These are phyloP conservation scores for Serranochromis macrocephalus DNA, from an alignment of 2,113 vertebrate species.

Conservation along the genomic window DNA sequence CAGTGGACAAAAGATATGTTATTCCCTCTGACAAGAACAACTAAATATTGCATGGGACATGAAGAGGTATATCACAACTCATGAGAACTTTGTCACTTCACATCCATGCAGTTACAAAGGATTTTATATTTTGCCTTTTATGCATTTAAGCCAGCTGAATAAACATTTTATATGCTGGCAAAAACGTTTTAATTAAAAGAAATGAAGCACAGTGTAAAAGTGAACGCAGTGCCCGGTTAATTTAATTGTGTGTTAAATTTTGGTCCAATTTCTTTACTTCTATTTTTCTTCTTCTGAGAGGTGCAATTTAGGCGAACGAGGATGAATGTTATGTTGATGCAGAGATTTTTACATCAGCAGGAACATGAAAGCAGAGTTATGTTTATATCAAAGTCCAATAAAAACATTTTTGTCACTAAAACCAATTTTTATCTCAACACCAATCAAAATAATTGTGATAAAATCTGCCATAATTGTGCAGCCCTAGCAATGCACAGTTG, in stretches of 20 bases:
- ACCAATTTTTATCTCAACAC: background rate
- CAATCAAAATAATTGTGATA: background rate
- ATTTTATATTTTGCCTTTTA: background rate
- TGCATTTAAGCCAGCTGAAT: background rate
- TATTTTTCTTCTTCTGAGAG: background rate
- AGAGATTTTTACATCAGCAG: background rate
- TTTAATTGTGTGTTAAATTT: background rate
- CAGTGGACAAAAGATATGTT: background rate
- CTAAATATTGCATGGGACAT: background rate
- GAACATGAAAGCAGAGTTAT: background rate
- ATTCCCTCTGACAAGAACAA: background rate
- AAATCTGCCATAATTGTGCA: background rate
- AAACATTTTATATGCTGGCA: background rate
- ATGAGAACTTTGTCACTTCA: background rate
- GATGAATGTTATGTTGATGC: background rate
- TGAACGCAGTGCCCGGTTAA: fast-evolving
- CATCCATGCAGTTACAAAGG: background rate
- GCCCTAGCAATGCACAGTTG: background rate
- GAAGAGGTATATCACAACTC: background rate
- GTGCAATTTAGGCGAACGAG: background rate
- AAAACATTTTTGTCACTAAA: background rate
- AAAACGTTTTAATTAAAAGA: background rate
- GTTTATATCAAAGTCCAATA: background rate
- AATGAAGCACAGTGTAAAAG: background rate
- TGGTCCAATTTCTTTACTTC: fast-evolving